phyloP scores from a whole-genome alignment of 2,797 vertebrate genomes.

The Brachymystax lenok region DNA sequence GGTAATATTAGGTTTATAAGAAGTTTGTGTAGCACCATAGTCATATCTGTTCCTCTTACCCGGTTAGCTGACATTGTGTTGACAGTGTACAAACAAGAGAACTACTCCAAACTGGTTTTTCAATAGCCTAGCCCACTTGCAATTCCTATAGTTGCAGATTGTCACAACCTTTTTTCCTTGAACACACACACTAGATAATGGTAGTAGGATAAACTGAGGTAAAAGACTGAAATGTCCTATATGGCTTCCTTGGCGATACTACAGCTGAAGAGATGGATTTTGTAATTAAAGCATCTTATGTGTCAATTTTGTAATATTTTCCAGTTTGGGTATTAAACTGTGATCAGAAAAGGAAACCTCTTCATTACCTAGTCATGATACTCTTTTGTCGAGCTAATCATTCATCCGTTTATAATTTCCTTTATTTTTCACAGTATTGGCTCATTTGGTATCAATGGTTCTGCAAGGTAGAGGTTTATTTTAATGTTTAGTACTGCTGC shows the following conservation, averaged over 20 bases:
- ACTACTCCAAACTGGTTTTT: slow-evolving; percentile 22
- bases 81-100: background rate
- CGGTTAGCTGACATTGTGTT: background rate
- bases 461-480: background rate
- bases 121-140: slow-evolving; percentile 1
- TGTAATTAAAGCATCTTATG: background rate
- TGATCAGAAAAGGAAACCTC: background rate
- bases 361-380: too few relatives aligned
- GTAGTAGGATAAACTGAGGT: background rate
- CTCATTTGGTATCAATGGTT: background rate
- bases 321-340: background rate
- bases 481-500: background rate
- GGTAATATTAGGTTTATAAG: background rate
- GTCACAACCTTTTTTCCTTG: background rate
- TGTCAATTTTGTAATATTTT: background rate
- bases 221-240: background rate
- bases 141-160: background rate
- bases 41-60: background rate
- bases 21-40: background rate
- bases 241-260: background rate
- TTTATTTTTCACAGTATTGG: too few relatives aligned
- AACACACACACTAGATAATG: background rate
- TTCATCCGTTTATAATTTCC: too few relatives aligned
- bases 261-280: background rate
- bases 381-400: too few relatives aligned